These are phyloP conservation scores for Stictocephala bisonia DNA, from an alignment of 2,888 invertebrate genomes.

Conservation along the genomic window DNA sequence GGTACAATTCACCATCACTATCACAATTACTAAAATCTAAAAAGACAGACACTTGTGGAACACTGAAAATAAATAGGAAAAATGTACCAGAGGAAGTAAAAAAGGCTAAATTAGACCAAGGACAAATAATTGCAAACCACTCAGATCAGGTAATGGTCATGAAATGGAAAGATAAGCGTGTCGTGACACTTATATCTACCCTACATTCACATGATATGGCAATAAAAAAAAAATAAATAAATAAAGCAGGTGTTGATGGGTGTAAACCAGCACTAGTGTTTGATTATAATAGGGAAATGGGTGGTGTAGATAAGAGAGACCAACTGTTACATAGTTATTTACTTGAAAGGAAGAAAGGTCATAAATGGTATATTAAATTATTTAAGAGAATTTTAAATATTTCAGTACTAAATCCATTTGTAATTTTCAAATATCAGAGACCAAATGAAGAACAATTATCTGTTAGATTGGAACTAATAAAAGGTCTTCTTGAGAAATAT, in stretches of 20 bases:
- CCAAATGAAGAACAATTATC: not conserved
- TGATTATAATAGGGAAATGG: conserved; percentile 30
- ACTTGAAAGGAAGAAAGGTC: conserved; percentile 9
- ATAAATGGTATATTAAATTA: conserved; percentile 30
- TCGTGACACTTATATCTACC: not conserved
- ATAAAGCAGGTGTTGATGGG: conserved; percentile 6
- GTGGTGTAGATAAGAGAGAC: conserved; percentile 20
- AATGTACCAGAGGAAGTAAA: conserved; percentile 14
- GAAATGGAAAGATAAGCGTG: conserved; percentile 51
- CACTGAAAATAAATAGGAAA: conserved; percentile 7
- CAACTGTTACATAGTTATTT: conserved; percentile 22
- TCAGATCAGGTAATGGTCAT: conserved; percentile 9
- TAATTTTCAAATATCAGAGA: not conserved
- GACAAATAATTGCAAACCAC: conserved; percentile 54
- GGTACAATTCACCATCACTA: conserved; percentile 19
- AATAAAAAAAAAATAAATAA: not conserved
- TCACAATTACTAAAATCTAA: conserved; percentile 12
- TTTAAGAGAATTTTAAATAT: conserved; percentile 19
- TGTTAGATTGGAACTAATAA: not conserved
- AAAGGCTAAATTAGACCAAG: conserved; percentile 61
- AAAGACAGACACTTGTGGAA: conserved; percentile 18
- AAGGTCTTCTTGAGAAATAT: not conserved
- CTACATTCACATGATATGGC: conserved; percentile 6
- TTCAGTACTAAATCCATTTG: conserved; percentile 21
- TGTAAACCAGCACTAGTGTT: conserved; percentile 9